Evolutionary conservation across 2,113 vertebrate genomes (phyloP).

Genomic region (Mola mola): DNA sequence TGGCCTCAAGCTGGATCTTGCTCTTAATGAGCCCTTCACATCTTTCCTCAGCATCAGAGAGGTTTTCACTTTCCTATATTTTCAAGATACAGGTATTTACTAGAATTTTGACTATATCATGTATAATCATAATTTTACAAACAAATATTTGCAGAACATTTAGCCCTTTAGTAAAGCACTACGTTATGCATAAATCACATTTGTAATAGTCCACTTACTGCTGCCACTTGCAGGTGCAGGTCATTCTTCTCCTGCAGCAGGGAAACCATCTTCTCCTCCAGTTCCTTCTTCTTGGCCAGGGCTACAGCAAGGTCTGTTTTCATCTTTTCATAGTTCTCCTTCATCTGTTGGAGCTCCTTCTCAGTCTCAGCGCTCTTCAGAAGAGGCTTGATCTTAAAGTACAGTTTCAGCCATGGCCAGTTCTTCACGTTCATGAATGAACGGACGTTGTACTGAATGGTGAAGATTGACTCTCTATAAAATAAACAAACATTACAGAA

Average conservation of each 20-base stretch:
- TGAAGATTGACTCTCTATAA: constrained; percentile 82
- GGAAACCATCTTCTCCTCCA: constrained; percentile 71
- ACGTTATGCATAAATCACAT: no score
- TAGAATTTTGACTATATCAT: no score
- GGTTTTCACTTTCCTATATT: constrained; percentile 64
- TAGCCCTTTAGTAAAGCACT: no score
- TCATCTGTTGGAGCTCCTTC: constrained; percentile 78
- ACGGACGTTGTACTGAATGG: constrained; percentile 88
- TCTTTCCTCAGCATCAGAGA: constrained; percentile 71
- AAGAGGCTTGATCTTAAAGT: constrained; percentile 81
- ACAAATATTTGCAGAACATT: no score
- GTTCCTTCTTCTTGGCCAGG: constrained; percentile 60
- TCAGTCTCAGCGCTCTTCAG: constrained; percentile 84
- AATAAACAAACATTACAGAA: not conserved
- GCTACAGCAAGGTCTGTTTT: constrained; percentile 83
- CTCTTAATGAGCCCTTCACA: constrained; percentile 69
- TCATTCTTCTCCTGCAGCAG: constrained; percentile 82
- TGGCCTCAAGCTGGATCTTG: constrained; percentile 65
- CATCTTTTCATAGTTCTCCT: constrained; percentile 86
- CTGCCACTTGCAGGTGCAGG: constrained; percentile 76
- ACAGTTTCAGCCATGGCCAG: constrained; percentile 80
- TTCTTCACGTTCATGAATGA: constrained; percentile 84
- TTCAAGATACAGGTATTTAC: no score
- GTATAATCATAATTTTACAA: no score
- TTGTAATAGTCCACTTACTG: constrained; percentile 59